Conservation (phyloP, 2,113 vertebrate genomes). For the Gallinago jamesoni region DNA sequence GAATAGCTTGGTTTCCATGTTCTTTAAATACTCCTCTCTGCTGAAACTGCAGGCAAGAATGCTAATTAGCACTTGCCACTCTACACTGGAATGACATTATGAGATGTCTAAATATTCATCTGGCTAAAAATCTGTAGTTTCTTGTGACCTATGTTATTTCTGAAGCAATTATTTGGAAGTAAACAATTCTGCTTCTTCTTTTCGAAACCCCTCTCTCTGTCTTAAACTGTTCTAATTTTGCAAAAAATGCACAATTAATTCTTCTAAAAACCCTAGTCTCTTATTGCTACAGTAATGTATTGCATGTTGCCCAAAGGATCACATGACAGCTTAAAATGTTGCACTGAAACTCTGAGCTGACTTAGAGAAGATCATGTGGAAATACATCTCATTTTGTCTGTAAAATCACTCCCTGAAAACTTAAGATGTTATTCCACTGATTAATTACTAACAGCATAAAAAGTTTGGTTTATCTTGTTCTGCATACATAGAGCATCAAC, state of each 20-base stretch:
- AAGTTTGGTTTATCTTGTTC: neutral
- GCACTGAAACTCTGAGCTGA: neutral
- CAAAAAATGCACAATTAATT: neutral
- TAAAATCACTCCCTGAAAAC: neutral
- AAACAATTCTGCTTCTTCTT: neutral
- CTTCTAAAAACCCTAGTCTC: neutral
- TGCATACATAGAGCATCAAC: neutral
- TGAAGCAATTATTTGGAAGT: neutral
- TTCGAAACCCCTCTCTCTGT: neutral
- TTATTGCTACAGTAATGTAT: neutral
- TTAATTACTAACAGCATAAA: neutral
- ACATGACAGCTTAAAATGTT: neutral
- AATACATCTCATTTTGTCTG: neutral
- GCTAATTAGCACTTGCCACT: conserved; percentile 11
- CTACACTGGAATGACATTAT: neutral
- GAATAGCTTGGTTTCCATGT: neutral
- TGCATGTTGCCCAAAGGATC: neutral
- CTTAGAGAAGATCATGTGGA: neutral
- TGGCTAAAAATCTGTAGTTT: neutral
- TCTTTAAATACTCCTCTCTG: neutral
- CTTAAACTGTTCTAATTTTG: neutral
- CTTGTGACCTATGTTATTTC: neutral
- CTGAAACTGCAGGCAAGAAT: neutral
- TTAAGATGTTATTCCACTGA: neutral
- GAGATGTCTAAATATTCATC: neutral